phyloP scores from a whole-genome alignment of 2,113 vertebrate species.

The Bubalus kerabau region DNA sequence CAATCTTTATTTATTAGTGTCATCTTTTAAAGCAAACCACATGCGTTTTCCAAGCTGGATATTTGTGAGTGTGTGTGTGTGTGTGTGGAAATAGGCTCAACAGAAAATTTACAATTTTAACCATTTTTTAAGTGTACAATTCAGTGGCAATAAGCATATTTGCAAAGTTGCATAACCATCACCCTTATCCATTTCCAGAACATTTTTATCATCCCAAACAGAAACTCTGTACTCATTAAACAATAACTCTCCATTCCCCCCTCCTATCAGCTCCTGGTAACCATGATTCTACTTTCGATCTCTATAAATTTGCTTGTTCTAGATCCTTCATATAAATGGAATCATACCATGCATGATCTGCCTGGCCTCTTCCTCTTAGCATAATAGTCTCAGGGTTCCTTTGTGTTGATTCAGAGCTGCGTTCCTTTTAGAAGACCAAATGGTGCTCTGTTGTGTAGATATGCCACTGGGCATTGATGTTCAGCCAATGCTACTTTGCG shows the following conservation, averaged over 20 bases:
- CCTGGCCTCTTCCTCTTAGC: background rate
- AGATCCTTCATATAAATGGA: background rate
- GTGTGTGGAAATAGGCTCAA: background rate
- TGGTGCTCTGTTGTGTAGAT: no score
- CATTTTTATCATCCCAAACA: background rate
- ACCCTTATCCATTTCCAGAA: background rate
- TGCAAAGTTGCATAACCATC: background rate
- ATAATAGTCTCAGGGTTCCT: no score
- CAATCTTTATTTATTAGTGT: background rate
- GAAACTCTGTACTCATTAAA: background rate
- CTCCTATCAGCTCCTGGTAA: background rate
- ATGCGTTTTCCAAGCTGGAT: background rate
- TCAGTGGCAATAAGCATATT: background rate
- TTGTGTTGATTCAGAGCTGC: background rate
- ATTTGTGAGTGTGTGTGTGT: background rate
- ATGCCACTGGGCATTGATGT: background rate
- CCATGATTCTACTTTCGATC: background rate
- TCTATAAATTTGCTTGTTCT: background rate
- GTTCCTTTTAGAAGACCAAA: background rate
- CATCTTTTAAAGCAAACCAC: background rate
- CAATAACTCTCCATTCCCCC: background rate
- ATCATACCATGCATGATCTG: background rate
- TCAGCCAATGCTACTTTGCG: background rate
- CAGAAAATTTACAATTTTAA: background rate
- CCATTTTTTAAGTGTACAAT: background rate